Conservation (phyloP, 1,140 invertebrate genomes). For the Protaetia brevitarsis region DNA sequence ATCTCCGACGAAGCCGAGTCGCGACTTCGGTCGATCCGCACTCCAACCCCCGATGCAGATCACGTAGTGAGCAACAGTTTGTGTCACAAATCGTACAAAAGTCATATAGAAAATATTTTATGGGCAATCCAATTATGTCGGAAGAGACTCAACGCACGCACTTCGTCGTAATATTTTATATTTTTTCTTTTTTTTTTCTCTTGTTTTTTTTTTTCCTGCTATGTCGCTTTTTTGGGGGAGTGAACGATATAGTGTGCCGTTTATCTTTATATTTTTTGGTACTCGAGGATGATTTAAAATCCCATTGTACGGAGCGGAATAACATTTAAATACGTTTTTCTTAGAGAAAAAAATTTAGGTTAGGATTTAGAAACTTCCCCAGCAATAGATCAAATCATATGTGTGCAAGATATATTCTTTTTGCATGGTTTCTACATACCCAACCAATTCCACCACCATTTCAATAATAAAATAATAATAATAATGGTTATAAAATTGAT, state of each 20-base stretch:
- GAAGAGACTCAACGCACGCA: neutral
- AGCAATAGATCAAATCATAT: too few species aligned
- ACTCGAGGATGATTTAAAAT: too few species aligned
- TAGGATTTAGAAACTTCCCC: too few species aligned
- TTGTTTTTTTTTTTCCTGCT: neutral
- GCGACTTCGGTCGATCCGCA: neutral
- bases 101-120: conserved; percentile 19
- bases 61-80: conserved; percentile 15
- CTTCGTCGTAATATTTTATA: neutral
- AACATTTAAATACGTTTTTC: too few species aligned
- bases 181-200: neutral
- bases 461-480: too few species aligned
- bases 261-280: neutral
- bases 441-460: too few species aligned
- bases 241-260: neutral
- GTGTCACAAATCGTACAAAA: conserved; percentile 14
- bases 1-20: neutral
- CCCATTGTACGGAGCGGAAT: too few species aligned
- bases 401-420: too few species aligned
- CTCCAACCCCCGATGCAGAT: conserved; percentile 2
- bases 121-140: conserved; percentile 12
- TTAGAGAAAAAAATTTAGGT: too few species aligned
- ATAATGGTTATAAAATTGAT: too few species aligned
- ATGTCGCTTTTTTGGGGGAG: neutral
- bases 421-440: too few species aligned